Base-by-base conservation (phyloP, 2,888 invertebrate species). In the Nemotelus nigrinus region DNA sequence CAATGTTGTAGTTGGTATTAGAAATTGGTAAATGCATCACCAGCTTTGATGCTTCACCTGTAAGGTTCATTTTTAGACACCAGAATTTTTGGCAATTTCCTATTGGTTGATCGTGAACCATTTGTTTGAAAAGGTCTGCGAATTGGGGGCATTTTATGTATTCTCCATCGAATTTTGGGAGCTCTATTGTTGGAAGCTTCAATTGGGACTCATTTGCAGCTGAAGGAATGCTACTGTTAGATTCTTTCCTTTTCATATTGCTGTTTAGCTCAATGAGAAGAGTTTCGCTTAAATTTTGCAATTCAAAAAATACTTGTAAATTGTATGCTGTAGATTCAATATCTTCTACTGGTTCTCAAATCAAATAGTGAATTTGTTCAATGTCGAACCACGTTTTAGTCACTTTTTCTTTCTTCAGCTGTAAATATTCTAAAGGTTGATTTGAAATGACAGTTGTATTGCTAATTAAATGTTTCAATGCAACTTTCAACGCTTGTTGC, bases 61-160 rank as follows among this genome's bases (percentile, higher is more conserved):
- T 45, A 4, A 78, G 45, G 60, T 71, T 74, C 3, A 74, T 79
- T 57, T 79, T 78, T 50, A 78, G 76, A 48, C 77, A 80, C 74
- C 78, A 78, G 60, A 79, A 77, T 50, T 79, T 79, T 58, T 77
- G 80, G 58, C 53, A 68, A 53, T 55, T 78, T 2, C 60, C 41
- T 53, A 80, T 63, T 41, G 63, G 47, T 50, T 71, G 71, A 41
- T 43, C 45, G 44, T 71, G 71, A 3, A 71, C 44, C 41, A 71
- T 71, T 55, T n/a, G n/a, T n/a, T n/a, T 53, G 45, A 48, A 71
- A 2, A 71, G 39, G 44, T 71, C 71, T n/a, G 39, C 41, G 43
- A 71, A 71, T 71, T 55, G 71, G 25, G 53, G 71, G 55, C 71
- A 71, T n/a, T 63, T 63, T 2, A 55, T 10, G 44, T 71, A 71